Base-by-base conservation (phyloP, 2,888 invertebrate genomes). In the Deroplatys truncata region DNA sequence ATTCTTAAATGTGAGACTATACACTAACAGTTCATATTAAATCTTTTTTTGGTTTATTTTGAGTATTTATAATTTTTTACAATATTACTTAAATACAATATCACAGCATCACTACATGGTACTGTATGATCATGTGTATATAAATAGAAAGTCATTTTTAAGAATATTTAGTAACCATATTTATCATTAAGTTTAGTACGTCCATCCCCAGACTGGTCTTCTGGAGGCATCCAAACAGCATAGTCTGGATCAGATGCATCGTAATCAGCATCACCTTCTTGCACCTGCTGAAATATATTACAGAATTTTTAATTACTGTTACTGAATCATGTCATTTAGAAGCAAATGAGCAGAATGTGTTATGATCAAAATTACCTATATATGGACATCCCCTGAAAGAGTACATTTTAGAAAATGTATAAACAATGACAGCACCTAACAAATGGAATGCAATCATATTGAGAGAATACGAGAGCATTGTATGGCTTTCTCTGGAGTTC, bases 201-300 rank as follows among this genome's bases (percentile, higher is more conserved):
- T 9, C 97, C 97, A 93, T 97, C 97, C 0, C 97, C 97, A 85
- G 95, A 95, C 93, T 98, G 97, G 92, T 95, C 94, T 91, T 93
- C 92, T 0, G 98, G 98, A 7, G 98, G 97, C 84, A 97, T 93
- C 98, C 98, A 98, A 92, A 95, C 96, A 28, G 91, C 87, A 84
- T 89, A 91, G 25, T 90, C 85, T 1, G 90, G 90, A 28, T 89
- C 88, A 20, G 86, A 85, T 8, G 49, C 28, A 82, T 89, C 89
- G 43, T 89, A 85, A 82, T 82, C 86, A 20, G 84, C 31, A 31
- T 86, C 25, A 28, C 20, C 13, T 84, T 56, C 86, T n/a, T 43
- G 35, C 15, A 1, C 28, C 72, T 72, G 28, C 82, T 84, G 85
- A n/a, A 85, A 56, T 10, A 56, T 82, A 35, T 31, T 29, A 82